Evolutionary conservation across 2,113 vertebrate species (phyloP).

Genomic region (Steatornis caripensis): DNA sequence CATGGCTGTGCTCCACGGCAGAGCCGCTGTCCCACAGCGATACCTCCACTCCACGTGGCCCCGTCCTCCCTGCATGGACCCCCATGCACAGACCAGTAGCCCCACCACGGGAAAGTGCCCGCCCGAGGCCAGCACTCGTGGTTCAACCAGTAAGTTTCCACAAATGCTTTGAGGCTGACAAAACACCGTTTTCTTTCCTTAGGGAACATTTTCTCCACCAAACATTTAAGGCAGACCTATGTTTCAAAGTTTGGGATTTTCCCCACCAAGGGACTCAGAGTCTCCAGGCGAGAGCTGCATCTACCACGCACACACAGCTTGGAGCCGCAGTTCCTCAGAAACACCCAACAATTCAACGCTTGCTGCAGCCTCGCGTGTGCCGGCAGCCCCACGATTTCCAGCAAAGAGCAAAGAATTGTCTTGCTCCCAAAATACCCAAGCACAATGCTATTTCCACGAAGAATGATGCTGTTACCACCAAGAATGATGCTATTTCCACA

Average conservation of each 20-base stretch:
- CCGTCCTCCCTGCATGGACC: background rate
- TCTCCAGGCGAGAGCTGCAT: background rate
- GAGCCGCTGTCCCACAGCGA: background rate
- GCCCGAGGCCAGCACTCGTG: background rate
- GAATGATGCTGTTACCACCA: background rate
- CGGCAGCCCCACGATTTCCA: background rate
- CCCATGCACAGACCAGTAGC: background rate
- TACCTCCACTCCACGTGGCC: background rate
- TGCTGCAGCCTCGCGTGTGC: background rate
- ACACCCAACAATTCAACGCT: background rate
- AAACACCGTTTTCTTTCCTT: background rate
- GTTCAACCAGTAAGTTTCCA: background rate
- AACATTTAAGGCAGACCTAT: background rate
- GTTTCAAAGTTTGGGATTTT: background rate
- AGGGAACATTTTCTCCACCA: background rate
- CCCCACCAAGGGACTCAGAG: background rate
- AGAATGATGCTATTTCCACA: background rate
- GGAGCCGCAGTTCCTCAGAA: background rate
- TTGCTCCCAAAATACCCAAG: background rate
- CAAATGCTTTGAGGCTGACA: background rate
- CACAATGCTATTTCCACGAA: background rate
- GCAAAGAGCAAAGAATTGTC: background rate
- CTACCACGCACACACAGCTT: background rate
- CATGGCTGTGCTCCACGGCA: background rate
- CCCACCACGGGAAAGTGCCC: background rate